phyloP scores from a whole-genome alignment of 2,113 vertebrate genomes.

The Tiliqua scincoides region DNA sequence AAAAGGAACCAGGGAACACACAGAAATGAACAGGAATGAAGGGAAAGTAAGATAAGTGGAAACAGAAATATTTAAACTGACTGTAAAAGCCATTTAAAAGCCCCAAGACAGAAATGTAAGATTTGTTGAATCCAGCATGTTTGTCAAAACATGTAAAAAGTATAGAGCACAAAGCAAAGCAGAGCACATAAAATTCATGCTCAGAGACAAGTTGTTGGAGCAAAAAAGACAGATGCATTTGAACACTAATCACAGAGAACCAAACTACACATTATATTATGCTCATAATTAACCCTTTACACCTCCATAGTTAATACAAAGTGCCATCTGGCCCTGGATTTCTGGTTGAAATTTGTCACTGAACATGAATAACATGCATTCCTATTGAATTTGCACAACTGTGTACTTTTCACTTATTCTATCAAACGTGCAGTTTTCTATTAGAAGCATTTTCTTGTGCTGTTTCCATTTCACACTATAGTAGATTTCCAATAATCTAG shows the following conservation, averaged over 20 bases:
- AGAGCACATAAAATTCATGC: no score
- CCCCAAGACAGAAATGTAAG: not conserved
- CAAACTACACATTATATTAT: no score
- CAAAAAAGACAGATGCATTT: no score
- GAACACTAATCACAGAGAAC: no score
- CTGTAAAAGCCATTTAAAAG: conserved; percentile 4
- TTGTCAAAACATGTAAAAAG: no score
- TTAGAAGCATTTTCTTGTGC: not conserved
- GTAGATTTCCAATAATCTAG: no score
- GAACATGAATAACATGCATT: not conserved
- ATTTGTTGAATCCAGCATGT: conserved; percentile 17
- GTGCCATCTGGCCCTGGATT: not conserved
- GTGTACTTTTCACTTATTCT: not conserved
- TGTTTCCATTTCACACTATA: conserved; percentile 14
- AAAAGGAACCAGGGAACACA: not conserved
- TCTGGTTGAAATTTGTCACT: not conserved
- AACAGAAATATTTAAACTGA: not conserved
- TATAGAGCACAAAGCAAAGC: no score
- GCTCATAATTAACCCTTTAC: no score
- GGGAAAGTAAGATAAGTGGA: not conserved
- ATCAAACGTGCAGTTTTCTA: conserved; percentile 3
- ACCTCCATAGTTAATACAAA: no score
- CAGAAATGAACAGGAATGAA: not conserved
- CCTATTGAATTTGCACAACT: not conserved
- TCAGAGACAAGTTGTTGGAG: no score